phyloP scores from a whole-genome alignment of 2,888 invertebrate genomes.

The Philereme vetulata region DNA sequence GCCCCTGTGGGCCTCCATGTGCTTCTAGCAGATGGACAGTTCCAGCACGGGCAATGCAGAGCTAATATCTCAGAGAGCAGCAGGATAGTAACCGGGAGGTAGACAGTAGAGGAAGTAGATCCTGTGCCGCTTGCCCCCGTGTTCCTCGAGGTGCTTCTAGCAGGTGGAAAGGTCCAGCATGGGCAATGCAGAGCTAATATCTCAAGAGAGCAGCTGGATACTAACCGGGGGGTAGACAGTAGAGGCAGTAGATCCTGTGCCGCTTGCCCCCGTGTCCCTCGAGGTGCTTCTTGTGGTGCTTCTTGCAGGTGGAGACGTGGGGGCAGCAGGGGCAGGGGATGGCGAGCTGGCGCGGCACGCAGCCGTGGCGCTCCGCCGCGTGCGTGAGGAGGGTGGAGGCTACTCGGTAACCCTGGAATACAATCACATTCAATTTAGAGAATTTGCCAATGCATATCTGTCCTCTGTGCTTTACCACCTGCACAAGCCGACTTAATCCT shows the following conservation, averaged over 20 bases:
- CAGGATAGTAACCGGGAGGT: conserved; percentile 57
- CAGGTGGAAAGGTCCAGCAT: conserved; percentile 73
- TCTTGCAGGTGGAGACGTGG: conserved; percentile 69
- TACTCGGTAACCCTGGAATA: conserved; percentile 71
- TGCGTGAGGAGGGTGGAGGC: conserved; percentile 67
- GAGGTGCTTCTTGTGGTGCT: conserved; percentile 73
- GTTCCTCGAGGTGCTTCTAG: conserved; percentile 64
- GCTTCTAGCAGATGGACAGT: conserved; percentile 67
- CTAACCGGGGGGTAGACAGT: conserved; percentile 69
- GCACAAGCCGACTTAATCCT: too few relatives aligned
- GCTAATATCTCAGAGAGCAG: too few relatives aligned
- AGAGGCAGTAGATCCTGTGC: conserved; percentile 70
- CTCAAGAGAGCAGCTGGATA: conserved; percentile 20
- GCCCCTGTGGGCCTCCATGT: too few relatives aligned
- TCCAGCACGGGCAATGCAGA: conserved; percentile 79
- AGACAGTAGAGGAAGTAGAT: conserved; percentile 74
- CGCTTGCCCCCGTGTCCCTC: conserved; percentile 60
- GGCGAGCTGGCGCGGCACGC: conserved; percentile 58
- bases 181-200: conserved; percentile 64
- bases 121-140: conserved; percentile 60
- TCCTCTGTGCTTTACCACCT: too few relatives aligned
- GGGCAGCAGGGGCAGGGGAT: conserved; percentile 76
- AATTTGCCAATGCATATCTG: too few relatives aligned
- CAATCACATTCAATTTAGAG: background rate
- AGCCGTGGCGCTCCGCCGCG: conserved; percentile 67